These are phyloP conservation scores for Coregonus clupeaformis DNA, from an alignment of 2,113 vertebrate species.

Conservation along the genomic window DNA sequence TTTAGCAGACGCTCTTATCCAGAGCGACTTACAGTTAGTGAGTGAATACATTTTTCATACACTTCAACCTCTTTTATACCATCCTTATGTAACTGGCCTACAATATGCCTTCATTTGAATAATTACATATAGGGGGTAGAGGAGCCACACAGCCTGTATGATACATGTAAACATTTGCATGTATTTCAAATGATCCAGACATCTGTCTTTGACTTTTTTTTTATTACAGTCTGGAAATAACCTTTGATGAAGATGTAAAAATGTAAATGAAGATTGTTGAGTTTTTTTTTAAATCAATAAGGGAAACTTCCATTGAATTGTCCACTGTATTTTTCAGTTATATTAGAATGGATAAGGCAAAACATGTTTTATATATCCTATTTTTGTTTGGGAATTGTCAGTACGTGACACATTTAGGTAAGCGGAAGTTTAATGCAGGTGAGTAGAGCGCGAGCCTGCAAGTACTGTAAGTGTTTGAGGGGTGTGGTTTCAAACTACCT, in stretches of 20 bases:
- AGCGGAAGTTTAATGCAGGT: background rate
- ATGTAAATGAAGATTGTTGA: background rate
- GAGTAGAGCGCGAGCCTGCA: background rate
- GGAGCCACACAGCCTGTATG: background rate
- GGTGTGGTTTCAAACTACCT: constrained; percentile 62
- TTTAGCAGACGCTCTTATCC: too few relatives aligned
- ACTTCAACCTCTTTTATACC: constrained; percentile 5
- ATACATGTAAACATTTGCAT: background rate
- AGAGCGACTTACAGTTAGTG: too few relatives aligned
- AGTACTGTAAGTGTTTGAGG: constrained; percentile 2
- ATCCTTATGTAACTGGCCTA: constrained; percentile 17
- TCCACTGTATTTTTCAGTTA: background rate
- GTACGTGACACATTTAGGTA: background rate
- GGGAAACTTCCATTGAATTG: background rate
- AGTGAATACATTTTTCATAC: too few relatives aligned
- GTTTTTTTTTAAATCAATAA: background rate
- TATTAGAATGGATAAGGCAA: background rate
- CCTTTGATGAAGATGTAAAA: background rate
- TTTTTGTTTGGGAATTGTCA: background rate
- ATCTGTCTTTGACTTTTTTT: background rate
- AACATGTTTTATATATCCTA: background rate
- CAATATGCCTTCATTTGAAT: constrained; percentile 21
- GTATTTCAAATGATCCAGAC: background rate
- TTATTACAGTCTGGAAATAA: background rate
- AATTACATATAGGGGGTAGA: constrained; percentile 1